Evolutionary conservation across 2,113 vertebrate genomes (phyloP), one percentile per base, ranked within the genome.

Genomic region (Lampris megalopsis): DNA sequence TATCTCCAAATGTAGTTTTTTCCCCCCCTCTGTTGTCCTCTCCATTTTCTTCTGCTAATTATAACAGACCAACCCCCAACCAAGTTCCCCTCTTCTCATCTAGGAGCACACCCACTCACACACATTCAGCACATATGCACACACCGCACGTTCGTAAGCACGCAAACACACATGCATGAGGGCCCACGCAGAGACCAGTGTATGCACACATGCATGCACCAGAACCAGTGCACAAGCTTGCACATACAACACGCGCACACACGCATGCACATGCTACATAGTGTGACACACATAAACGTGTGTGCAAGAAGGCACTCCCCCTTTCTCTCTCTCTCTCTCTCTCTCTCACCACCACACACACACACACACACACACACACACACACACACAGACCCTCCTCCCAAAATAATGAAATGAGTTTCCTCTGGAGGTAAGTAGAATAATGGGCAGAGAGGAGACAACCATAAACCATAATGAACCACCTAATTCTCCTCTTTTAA

Each of bases 381-480:
- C 74, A 45, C 66, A 67, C 73, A 63, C 59, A 40, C 36, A 71
- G 35, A 79, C 59, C 81, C 78, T 72, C 73, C 85, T 80, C 80
- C 77, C 73, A 81, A 86, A 91, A 85, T 89, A 87, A 90, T 84
- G 74, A 89, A 89, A 87, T 74, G 71, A 87, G 86, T 88, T 88
- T 87, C 88, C 88, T 88, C 81, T 79, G 60, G 89, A 92, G 89
- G 71, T 53, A 82, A 82, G 79, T 64, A 83, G 63, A 90, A 86
- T 90, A 91, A 92, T 92, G 89, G 88, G 85, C 72, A 77, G 67
- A 65, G 61, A 79, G 61, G 75, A 50, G 74, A 68, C 63, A 64
- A 63, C 83, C 71, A 89, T 88, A 88, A 91, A 88, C 58, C 77
- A 91, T 91, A 92, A 93, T 92, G 91, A 92, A 91, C 79, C 77